Conservation (phyloP, 2,797 vertebrate genomes). For the Pempheris klunzingeri region DNA sequence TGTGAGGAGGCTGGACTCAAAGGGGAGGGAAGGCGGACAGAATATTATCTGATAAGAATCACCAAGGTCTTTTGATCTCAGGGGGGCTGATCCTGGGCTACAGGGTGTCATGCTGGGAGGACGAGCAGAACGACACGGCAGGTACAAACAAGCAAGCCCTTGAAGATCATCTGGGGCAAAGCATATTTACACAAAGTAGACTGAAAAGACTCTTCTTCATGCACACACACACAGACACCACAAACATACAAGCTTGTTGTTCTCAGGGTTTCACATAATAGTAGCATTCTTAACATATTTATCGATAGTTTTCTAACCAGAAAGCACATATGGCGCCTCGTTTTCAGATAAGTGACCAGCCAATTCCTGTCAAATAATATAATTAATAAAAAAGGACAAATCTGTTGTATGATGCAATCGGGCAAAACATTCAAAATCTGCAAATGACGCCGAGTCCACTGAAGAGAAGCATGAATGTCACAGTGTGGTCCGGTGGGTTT, state of each 20-base stretch:
- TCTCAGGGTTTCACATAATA: constrained; percentile 12
- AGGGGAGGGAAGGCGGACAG: constrained; percentile 77
- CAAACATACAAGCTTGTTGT: constrained; percentile 26
- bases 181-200: constrained; percentile 73
- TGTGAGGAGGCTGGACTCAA: constrained; percentile 77
- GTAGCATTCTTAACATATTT: constrained; percentile 20
- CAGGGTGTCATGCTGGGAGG: constrained; percentile 85
- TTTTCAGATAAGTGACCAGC: background rate
- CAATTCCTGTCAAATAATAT: background rate
- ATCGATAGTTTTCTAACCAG: background rate
- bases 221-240: constrained; percentile 33
- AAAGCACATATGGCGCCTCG: background rate
- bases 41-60: constrained; percentile 87
- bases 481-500: constrained; percentile 57
- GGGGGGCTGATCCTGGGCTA: constrained; percentile 83
- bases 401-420: background rate
- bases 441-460: constrained; percentile 1
- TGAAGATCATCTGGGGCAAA: constrained; percentile 76
- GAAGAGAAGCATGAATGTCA: constrained; percentile 62
- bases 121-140: constrained; percentile 84
- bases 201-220: constrained; percentile 49
- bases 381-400: background rate
- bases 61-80: constrained; percentile 85
- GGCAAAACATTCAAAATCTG: constrained; percentile 14
- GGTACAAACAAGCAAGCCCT: constrained; percentile 87